A percentile compares a stretch with the other conserved stretches of the same genome.
Evolutionary conservation across 64 coral and sea anemone genomes (phyloP).

Genomic region (Montipora efflorescens): DNA sequence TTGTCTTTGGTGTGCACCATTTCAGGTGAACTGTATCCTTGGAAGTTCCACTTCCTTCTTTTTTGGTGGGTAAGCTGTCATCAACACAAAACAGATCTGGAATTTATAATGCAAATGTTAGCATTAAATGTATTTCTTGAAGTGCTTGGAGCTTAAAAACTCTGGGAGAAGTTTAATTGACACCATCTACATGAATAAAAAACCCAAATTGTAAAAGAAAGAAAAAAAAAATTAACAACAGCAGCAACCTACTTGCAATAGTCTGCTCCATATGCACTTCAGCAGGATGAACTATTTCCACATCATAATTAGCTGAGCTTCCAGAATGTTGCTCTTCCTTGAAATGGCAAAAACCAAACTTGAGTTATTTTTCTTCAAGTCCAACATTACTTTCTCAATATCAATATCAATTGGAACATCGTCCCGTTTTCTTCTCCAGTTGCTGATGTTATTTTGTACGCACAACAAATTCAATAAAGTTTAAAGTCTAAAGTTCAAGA

Average conservation of each 20-base stretch:
- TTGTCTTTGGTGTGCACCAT: constrained; percentile 95
- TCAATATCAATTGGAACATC: no score
- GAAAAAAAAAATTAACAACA: background rate
- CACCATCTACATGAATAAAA: no score
- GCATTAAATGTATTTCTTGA: background rate
- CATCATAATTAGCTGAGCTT: constrained; percentile 98
- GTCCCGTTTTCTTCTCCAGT: no score
- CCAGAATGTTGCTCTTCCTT: constrained; percentile 99
- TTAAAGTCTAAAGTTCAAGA: no score
- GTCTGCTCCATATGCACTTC: constrained; percentile 92
- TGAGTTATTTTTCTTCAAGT: no score
- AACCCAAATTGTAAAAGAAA: background rate
- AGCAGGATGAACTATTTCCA: constrained; percentile 94
- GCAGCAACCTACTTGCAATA: constrained; percentile 76
- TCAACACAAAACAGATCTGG: constrained; percentile 83
- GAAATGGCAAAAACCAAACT: background rate
- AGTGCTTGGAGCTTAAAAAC: no score
- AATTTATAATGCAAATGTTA: background rate
- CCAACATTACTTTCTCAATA: background rate
- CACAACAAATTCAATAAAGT: no score
- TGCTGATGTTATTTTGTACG: no score
- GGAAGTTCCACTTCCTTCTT: constrained; percentile 35
- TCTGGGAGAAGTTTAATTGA: no score
- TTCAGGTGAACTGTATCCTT: constrained; percentile 92
- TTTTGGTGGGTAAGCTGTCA: constrained; percentile 53